phyloP scores from a whole-genome alignment of 1,140 invertebrate species.

The Zaprionus ornatus region DNA sequence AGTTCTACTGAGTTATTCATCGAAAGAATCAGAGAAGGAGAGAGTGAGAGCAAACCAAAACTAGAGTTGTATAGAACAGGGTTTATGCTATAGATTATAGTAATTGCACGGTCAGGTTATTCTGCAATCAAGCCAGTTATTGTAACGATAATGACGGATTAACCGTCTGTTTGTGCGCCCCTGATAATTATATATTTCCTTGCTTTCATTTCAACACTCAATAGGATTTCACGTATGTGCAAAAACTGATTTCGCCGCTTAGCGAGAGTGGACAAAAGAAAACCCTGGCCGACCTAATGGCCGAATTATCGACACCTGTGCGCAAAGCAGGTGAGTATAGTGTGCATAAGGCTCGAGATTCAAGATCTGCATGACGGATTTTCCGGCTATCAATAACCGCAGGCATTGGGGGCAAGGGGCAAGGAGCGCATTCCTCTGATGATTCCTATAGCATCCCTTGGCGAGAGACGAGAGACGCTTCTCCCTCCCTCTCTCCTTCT shows the following conservation, averaged over 20 bases:
- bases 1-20: not conserved
- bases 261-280: constrained; percentile 90
- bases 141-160: not conserved
- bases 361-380: constrained; percentile 19
- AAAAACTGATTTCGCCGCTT: constrained; percentile 91
- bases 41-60: too few relatives aligned
- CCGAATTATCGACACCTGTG: constrained; percentile 86
- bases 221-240: constrained; percentile 88
- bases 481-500: not conserved
- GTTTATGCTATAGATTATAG: not conserved
- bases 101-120: not conserved
- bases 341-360: too few relatives aligned
- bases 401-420: not conserved
- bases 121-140: not conserved
- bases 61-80: not conserved
- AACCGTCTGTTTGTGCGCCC: not conserved
- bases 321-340: constrained; percentile 74
- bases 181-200: not conserved
- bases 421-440: not conserved
- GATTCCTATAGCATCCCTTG: constrained; percentile 27
- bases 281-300: constrained; percentile 89
- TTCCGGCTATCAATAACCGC: constrained; percentile 60
- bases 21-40: not conserved
- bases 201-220: not conserved
- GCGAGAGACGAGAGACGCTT: not conserved